These are phyloP conservation scores for Eretmochelys imbricata DNA, from an alignment of 2,113 vertebrate species.

Conservation along the genomic window DNA sequence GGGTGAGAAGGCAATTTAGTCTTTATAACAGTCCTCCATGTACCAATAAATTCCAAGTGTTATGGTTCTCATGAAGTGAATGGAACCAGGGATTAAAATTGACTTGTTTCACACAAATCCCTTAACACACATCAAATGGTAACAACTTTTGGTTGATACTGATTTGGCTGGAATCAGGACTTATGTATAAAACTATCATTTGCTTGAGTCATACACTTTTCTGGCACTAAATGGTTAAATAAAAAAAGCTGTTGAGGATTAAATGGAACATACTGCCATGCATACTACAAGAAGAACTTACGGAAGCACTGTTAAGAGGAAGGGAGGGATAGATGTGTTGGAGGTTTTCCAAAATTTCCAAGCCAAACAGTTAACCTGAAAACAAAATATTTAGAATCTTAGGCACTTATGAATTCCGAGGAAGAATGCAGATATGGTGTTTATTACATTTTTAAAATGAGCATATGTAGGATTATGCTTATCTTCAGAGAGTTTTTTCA, in stretches of 20 bases:
- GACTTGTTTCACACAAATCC: not conserved
- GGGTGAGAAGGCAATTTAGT: not conserved
- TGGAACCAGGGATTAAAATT: not conserved
- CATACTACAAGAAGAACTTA: conserved; percentile 67
- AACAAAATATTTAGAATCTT: conserved; percentile 18
- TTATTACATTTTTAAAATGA: conserved; percentile 4
- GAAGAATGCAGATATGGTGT: not conserved
- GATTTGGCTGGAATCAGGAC: not conserved
- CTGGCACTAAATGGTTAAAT: not conserved
- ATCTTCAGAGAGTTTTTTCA: not conserved
- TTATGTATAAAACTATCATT: not conserved
- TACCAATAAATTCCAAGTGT: not conserved
- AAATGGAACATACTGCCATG: not conserved
- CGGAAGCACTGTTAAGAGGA: conserved; percentile 81
- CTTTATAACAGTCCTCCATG: not conserved
- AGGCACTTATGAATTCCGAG: not conserved
- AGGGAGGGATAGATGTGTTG: conserved; percentile 71
- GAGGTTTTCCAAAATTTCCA: conserved; percentile 84
- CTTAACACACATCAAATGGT: not conserved
- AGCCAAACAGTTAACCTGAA: conserved; percentile 84
- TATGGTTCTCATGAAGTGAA: not conserved
- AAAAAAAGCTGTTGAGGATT: not conserved
- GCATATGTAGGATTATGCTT: not conserved
- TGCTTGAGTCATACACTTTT: not conserved
- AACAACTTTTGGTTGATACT: not conserved